Base-by-base conservation (phyloP, 2,888 invertebrate species). In the Timema cristinae region DNA sequence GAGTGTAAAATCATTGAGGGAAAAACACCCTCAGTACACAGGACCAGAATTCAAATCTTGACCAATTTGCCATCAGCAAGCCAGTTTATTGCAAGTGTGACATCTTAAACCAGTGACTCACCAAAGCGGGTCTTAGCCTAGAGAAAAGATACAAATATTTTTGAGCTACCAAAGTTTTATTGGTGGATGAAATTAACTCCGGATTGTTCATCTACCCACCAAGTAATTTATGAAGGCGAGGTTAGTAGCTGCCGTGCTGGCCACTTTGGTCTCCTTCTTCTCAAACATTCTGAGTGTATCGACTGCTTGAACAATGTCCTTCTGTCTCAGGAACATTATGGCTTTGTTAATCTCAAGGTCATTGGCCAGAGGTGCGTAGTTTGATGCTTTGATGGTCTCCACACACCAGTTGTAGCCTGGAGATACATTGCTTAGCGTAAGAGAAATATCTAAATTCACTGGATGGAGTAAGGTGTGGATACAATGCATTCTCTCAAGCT, bases 281-380 rank as follows among this genome's bases (percentile, higher is more conserved):
- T 95, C 94, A 80, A 95, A 94, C 74, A 90, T 89, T 80, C 93
- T 92, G 70, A 96, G 82, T 0, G 93, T 92, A 75, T 93, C 94
- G 69, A 94, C 90, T 0, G 95, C 95, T 82, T 91, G 86, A 68
- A 84, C 85, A 70, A 94, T 87, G 80, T 95, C 92, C 75, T 92
- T 89, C 81, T 93, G 92, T 73, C 92, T 91, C 68, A 95, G 83
- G 81, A 90, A 92, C 80, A 93, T 93, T 75, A 94, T 89, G 0
- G 94, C 94, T 82, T 95, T 95, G 82, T 94, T 95, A 75, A 96
- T 91, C 83, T 97, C 96, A 76, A 97, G 84, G 84, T 93, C 97
- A 77, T 90, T 92, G 63, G 93, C 95, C 75, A 95, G 85, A 80
- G 88, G 88, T 54, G 91, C 88, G 78, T 92, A 93, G 80, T 89